Conservation (phyloP, 2,797 vertebrate species). For the Notolabrus celidotus region DNA sequence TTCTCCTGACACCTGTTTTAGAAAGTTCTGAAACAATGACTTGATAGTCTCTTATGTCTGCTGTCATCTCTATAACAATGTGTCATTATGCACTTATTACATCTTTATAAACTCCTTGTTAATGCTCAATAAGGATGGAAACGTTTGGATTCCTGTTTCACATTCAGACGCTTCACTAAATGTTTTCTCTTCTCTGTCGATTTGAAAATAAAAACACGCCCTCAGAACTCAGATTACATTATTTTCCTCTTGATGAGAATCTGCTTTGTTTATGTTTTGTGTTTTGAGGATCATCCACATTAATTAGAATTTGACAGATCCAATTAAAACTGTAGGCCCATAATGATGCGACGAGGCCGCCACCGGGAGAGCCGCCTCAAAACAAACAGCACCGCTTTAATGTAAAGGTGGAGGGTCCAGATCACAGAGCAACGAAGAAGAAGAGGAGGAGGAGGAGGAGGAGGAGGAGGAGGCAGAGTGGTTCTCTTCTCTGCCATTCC, state of each 20-base stretch:
- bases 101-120: no score
- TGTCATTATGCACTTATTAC: no score
- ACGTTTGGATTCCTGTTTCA: no score
- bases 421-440: constrained; percentile 48
- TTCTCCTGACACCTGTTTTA: no score
- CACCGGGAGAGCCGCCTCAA: constrained; percentile 65
- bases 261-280: constrained; percentile 73
- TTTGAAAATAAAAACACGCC: constrained; percentile 4
- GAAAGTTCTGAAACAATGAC: no score
- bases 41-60: no score
- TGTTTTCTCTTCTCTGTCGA: background rate
- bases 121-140: no score
- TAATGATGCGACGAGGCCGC: constrained; percentile 62
- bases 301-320: constrained; percentile 78
- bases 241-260: constrained; percentile 67
- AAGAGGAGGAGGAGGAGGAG: background rate
- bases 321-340: constrained; percentile 69
- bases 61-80: no score
- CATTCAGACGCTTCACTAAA: no score
- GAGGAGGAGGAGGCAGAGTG: background rate
- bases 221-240: constrained; percentile 32
- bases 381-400: constrained; percentile 78
- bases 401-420: constrained; percentile 64
- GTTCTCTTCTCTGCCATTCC: constrained; percentile 86
- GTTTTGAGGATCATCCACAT: constrained; percentile 72